Conservation (phyloP, 2,797 vertebrate species). For the Eulemur rubriventer region DNA sequence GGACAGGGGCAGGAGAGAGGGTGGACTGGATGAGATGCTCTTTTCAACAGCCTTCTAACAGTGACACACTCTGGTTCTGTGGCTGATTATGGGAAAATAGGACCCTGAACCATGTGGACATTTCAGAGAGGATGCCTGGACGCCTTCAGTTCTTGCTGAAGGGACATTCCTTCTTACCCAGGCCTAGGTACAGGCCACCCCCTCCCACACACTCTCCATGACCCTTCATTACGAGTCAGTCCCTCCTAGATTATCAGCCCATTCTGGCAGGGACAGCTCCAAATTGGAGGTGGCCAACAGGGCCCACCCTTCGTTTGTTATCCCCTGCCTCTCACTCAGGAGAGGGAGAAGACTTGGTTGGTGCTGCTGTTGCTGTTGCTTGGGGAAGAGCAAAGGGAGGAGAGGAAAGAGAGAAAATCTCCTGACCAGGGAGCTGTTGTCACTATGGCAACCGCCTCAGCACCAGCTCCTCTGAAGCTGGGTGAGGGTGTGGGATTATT, state of each 20-base stretch:
- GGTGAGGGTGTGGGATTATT: conserved; percentile 74
- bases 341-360: conserved; percentile 33
- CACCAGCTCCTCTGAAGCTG: conserved; percentile 79
- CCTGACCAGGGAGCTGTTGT: conserved; percentile 79
- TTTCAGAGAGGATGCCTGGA: conserved; percentile 5
- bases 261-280: not conserved
- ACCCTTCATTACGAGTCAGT: not conserved
- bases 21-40: not conserved
- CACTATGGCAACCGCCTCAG: conserved; percentile 83
- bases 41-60: not conserved
- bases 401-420: conserved; percentile 74
- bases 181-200: not conserved
- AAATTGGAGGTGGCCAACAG: not conserved
- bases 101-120: not conserved
- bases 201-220: not conserved
- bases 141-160: not conserved
- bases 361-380: conserved; percentile 53
- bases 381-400: conserved; percentile 68
- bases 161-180: not conserved
- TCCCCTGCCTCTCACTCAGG: not conserved
- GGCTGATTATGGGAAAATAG: not conserved
- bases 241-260: not conserved
- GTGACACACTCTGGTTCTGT: not conserved
- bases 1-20: not conserved
- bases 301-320: not conserved